Base-by-base conservation (phyloP, 2,888 invertebrate genomes). In the Hedya salicella region DNA sequence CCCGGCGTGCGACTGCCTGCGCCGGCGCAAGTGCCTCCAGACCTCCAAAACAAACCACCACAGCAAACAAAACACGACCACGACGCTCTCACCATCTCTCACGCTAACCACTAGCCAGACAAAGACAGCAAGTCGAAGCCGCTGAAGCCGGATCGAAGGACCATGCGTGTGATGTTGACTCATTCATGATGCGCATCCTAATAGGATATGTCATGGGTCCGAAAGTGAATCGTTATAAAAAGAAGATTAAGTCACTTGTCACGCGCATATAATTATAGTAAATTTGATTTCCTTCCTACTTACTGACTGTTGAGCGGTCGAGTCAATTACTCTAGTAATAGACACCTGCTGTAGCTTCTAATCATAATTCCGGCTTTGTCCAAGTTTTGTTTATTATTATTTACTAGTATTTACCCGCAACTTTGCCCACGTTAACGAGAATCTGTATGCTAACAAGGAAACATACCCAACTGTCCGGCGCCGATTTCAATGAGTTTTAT, bases 1-100 rank as follows among this genome's bases (percentile, higher is more conserved):
- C 63, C 57, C 67, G 53, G 62, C 63, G 64, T 67, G 68, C 68
- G 68, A 68, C 68, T 68, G 67, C 62, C 60, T 39, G 46, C 46
- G 61, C 57, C 8, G 8, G 57, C 63, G 68, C 57, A 49, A 19
- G 48, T 54, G 48, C 52, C 57, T 61, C 54, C 56, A 36, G 25
- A 32, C 49, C 40, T 25, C 44, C 40, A 36, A 36, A 36, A 36
- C 36, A 36, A 36, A 19, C 32, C 40, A 62, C 48, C 25, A 53
- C 48, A 21, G 40, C 19, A 16, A 42, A 48, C 59, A 48, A 40
- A 32, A 42, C 16, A 16, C 14, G 21, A 14, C 9, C 16, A 32
- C 32, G 32, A 25, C 30, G 2, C 14, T 46, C 52, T 46, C 40
- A 21, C 36, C 39, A 17, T 40, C 67, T 44, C 56, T 67, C 50